phyloP scores from a whole-genome alignment of 2,113 vertebrate genomes.

The Rhodinocichla rosea region DNA sequence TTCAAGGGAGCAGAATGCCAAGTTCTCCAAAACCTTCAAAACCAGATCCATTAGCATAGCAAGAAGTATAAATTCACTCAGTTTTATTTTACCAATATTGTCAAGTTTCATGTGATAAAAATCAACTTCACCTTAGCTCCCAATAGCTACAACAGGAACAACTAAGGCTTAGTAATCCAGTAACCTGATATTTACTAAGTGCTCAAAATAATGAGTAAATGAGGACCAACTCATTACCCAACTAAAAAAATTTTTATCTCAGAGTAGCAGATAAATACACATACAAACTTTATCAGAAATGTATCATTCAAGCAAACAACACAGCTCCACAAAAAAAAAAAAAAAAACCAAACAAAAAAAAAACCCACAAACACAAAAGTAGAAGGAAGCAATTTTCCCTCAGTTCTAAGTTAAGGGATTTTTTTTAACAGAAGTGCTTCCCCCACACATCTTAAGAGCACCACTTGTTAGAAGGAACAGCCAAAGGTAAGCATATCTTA shows the following conservation, averaged over 20 bases:
- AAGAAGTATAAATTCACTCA: not conserved
- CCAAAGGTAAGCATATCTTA: not conserved
- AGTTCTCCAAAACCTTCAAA: not conserved
- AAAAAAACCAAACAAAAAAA: no score
- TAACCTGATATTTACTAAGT: not conserved
- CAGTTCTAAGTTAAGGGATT: not conserved
- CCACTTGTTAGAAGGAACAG: not conserved
- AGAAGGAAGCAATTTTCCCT: not conserved
- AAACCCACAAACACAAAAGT: not conserved
- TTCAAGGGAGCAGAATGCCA: not conserved
- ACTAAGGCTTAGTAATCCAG: not conserved
- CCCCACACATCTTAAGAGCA: not conserved
- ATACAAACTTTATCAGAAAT: not conserved
- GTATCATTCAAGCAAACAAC: not conserved
- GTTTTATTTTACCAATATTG: not conserved
- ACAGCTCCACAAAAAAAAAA: not conserved
- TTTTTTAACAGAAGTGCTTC: not conserved
- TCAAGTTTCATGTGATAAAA: not conserved
- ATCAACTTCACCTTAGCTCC: not conserved
- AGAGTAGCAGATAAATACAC: not conserved
- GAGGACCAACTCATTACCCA: not conserved
- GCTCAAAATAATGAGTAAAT: not conserved
- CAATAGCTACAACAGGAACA: not conserved
- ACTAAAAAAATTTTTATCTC: not conserved
- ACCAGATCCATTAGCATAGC: not conserved